Base-by-base conservation (phyloP, 2,113 vertebrate species). In the Tragelaphus imberbis region DNA sequence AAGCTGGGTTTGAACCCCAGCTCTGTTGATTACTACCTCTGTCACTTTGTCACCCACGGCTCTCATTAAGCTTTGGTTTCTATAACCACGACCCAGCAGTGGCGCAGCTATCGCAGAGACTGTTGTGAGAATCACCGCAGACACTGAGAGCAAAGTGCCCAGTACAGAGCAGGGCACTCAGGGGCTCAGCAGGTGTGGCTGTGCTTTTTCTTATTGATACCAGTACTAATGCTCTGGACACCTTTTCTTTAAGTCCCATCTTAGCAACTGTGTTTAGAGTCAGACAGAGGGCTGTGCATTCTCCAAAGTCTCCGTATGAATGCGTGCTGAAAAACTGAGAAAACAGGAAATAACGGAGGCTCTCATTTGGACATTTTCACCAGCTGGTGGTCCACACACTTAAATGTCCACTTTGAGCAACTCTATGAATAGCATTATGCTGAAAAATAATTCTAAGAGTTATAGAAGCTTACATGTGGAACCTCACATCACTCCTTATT, bases 331-430 rank as follows among this genome's bases (percentile, higher is more conserved):
- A 86, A 92, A 75, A 81, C 91, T 59, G 12, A 95, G 93, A 90
- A 94, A 88, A 84, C 21, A 0, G 33, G 40, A 40, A 84, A 84
- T 56, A 40, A 84, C 3, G 13, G 21, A 9, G 33, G 56, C 82
- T 98, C 85, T 94, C 87, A 30, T 95, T 90, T 92, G 94, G 96
- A 93, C 33, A 80, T 88, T 93, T 90, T 95, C 75, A 94, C 86
- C 96, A 97, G 81, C 44, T 1, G 44, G 47, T 94, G 87, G 94
- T 93, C 90, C 71, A 88, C 96, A 97, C 97, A 93, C 51, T 97
- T 96, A 92, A 95, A 95, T 97, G 97, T 98, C 90, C 96, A 85
- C 97, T 97, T 98, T 98, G 97, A 97, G 97, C 97, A 97, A 93
- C 68, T 92, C 96, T 92, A 53, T 97, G 97, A 98, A 97, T 97